These are phyloP conservation scores for Tetramorium alpestre DNA, from an alignment of 1,140 invertebrate genomes.

Conservation along the genomic window DNA sequence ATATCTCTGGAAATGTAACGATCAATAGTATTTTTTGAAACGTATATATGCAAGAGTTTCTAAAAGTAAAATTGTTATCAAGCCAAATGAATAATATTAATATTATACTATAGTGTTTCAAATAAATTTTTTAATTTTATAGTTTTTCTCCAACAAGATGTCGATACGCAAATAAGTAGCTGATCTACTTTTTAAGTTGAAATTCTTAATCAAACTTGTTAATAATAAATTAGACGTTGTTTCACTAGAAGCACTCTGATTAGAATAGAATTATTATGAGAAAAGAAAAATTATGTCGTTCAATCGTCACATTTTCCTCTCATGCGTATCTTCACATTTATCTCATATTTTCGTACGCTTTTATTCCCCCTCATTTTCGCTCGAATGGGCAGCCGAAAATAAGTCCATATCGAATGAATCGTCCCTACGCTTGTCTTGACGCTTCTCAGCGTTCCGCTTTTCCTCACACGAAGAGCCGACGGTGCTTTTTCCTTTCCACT, in stretches of 20 bases:
- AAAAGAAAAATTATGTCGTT: not conserved
- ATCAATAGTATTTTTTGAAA: not conserved
- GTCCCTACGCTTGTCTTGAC: not conserved
- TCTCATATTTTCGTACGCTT: not conserved
- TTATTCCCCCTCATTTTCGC: slow-evolving; percentile 26
- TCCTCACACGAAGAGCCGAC: not conserved
- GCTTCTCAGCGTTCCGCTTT: slow-evolving; percentile 8
- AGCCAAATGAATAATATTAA: slow-evolving; percentile 16
- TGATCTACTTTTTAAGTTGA: not conserved
- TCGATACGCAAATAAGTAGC: not conserved
- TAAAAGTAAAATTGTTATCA: not conserved
- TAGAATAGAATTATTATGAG: not conserved
- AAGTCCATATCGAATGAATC: slow-evolving; percentile 28
- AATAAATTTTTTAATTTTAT: slow-evolving; percentile 10
- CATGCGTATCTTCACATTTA: not conserved
- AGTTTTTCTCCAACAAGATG: not conserved
- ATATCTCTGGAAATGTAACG: not conserved
- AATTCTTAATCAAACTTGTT: slow-evolving; percentile 12
- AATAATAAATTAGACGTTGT: not conserved
- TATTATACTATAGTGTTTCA: not conserved
- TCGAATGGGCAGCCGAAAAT: slow-evolving; percentile 28
- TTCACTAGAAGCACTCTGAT: not conserved
- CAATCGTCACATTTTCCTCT: not conserved
- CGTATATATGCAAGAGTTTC: not conserved
- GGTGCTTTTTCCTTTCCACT: slow-evolving; percentile 5